Conservation (phyloP, 1,140 invertebrate species). For the Hetaerina americana region DNA sequence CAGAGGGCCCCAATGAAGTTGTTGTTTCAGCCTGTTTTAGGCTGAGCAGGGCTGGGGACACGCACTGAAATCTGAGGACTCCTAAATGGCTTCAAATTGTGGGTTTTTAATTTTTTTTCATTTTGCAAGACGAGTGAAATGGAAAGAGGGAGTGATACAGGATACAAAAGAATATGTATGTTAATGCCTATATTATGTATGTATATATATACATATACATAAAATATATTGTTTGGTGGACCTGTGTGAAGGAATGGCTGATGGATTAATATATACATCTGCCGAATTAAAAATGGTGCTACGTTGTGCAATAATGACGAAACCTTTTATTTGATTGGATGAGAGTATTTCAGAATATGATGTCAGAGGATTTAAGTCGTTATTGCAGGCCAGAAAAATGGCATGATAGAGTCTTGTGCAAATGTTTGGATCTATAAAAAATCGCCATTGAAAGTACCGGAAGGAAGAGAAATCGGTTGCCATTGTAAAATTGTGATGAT, state of each 20-base stretch:
- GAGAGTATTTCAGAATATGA: background rate
- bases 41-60: too few relatives aligned
- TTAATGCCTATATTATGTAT: too few relatives aligned
- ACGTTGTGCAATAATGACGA: background rate
- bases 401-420: background rate
- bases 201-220: too few relatives aligned
- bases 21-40: conserved; percentile 5
- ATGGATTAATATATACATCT: background rate
- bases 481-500: background rate
- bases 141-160: background rate
- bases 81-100: background rate
- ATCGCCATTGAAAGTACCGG: background rate
- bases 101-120: background rate
- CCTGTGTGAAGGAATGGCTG: too few relatives aligned
- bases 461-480: background rate
- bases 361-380: too few relatives aligned
- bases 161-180: too few relatives aligned
- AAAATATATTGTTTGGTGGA: too few relatives aligned
- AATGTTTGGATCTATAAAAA: background rate
- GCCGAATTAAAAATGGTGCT: background rate
- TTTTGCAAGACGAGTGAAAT: background rate
- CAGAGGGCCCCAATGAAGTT: conserved; percentile 31
- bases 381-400: too few relatives aligned
- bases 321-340: background rate
- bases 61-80: too few relatives aligned